Evolutionary conservation across 2,888 invertebrate species (phyloP), one percentile per base, ranked within the genome.

Genomic region (Ennomos fuscantarius): DNA sequence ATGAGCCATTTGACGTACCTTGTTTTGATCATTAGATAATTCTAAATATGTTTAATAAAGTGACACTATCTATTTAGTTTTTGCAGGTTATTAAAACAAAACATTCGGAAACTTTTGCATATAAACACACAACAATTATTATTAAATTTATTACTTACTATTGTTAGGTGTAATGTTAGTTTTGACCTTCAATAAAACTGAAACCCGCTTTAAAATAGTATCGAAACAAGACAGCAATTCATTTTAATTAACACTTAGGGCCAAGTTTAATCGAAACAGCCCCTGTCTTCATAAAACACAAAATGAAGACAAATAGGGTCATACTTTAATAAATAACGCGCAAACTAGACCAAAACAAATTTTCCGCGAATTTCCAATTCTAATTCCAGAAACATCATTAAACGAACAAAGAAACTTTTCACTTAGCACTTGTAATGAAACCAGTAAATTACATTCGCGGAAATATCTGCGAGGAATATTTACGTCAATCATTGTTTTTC

Each of bases 331-430:
- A 52, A 60, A 60, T 54, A 43, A 43, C 60, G 57, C 62, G 45
- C 54, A 63, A 69, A 72, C 63, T 63, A 62, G 70, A 73, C 68
- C 68, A 72, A 74, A 24, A 77, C 71, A 77, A 76, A 47, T 74
- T 78, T 72, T 61, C 61, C 56, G 64, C 66, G 55, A 74, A 81
- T 78, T 76, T 72, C 73, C 75, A 80, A 77, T 82, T 80, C 72
- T 73, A 76, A 80, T 80, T 63, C 62, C 50, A 55, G 60, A 66
- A 79, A 76, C 70, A 72, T 75, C 67, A 72, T 80, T 72, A 76
- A 43, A 62, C 13, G 59, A 67, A 74, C 75, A 74, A 73, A 69
- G 70, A 78, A 82, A 81, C 81, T 81, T 82, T 81, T 70, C 71
- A 81, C 81, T 82, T 78, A 77, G 72, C 67, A 71, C 63, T 72